phyloP scores from a whole-genome alignment of 2,797 vertebrate species.

The Aphelocoma californica region DNA sequence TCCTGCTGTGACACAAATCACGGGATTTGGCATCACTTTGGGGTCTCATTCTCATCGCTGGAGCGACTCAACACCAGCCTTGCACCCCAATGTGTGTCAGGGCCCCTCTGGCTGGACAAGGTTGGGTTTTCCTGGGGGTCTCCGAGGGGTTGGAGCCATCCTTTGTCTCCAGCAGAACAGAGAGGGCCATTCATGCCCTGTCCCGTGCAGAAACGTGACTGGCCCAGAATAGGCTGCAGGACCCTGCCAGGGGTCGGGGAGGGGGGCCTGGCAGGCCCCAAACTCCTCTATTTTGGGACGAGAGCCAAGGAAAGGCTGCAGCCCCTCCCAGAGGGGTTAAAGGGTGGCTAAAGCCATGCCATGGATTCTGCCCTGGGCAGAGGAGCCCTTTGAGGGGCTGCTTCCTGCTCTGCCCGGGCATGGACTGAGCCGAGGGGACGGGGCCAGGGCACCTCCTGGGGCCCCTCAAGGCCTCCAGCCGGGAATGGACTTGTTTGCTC shows the following conservation, averaged over 20 bases:
- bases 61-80: background rate
- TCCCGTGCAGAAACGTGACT: slow-evolving; percentile 48
- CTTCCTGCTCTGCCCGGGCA: background rate
- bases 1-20: background rate
- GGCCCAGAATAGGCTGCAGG: background rate
- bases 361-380: background rate
- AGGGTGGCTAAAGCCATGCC: fast-evolving
- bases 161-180: background rate
- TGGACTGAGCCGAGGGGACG: background rate
- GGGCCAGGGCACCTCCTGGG: background rate
- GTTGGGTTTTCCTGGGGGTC: background rate
- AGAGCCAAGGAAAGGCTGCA: background rate
- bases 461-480: no score
- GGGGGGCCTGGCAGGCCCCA: fast-evolving
- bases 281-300: background rate
- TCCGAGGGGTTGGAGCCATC: background rate
- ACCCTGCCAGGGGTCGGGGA: background rate
- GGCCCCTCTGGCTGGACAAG: background rate
- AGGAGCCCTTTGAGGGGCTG: background rate
- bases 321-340: background rate
- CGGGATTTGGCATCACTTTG: background rate
- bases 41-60: fast-evolving
- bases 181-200: slow-evolving; percentile 27
- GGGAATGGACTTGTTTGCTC: background rate
- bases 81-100: background rate